Evolutionary conservation across 2,888 invertebrate genomes (phyloP).

Genomic region (Hypomecis atomaria): DNA sequence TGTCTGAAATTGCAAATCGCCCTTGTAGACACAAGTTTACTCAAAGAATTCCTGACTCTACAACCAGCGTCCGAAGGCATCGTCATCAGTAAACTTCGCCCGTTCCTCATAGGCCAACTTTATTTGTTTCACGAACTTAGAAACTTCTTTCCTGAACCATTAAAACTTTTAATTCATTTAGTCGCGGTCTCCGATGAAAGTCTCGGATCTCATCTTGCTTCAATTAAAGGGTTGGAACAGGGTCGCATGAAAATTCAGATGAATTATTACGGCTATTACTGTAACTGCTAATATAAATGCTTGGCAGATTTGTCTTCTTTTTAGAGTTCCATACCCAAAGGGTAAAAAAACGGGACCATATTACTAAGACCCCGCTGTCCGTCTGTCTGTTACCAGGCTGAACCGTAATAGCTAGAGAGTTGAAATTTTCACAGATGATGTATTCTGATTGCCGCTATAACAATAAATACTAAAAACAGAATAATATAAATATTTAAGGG

Average conservation of each 20-base stretch:
- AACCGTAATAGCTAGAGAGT: too few species aligned
- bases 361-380: too few species aligned
- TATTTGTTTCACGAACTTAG: conserved; percentile 55
- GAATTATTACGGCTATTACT: conserved; percentile 37
- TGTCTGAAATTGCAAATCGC: conserved; percentile 41
- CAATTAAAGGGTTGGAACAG: conserved; percentile 46
- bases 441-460: too few species aligned
- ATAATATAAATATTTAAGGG: too few species aligned
- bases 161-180: conserved; percentile 68
- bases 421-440: too few species aligned
- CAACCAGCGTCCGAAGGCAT: conserved; percentile 36
- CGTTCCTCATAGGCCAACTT: conserved; percentile 53
- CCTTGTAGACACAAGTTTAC: conserved; percentile 44
- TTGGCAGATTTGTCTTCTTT: conserved; percentile 6
- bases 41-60: conserved; percentile 44
- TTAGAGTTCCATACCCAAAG: too few species aligned
- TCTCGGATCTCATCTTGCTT: conserved; percentile 45
- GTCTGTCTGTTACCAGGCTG: too few species aligned
- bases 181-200: conserved; percentile 40
- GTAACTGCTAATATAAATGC: conserved; percentile 37
- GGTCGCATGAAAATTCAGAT: conserved; percentile 35
- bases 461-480: too few species aligned
- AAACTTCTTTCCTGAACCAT: conserved; percentile 53
- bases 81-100: conserved; percentile 49
- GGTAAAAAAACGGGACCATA: too few species aligned